phyloP scores from a whole-genome alignment of 2,888 invertebrate species.

The Criorhina ranunculi region DNA sequence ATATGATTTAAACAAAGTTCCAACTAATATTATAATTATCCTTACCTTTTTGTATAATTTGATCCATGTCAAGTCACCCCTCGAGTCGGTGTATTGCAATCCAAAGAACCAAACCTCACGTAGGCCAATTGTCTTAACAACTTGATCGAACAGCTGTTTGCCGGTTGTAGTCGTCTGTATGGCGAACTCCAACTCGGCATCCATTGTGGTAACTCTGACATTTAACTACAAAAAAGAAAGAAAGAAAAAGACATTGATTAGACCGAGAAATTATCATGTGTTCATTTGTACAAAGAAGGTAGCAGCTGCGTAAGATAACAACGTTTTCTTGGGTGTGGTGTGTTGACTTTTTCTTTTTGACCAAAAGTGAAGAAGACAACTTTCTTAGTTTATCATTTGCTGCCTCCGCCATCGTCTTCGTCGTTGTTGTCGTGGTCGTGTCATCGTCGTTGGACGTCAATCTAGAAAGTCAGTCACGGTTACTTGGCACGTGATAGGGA shows the following conservation, averaged over 20 bases:
- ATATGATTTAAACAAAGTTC: neutral
- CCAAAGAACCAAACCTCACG: slow-evolving; percentile 99
- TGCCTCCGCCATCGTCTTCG: too few species aligned
- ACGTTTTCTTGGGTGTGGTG: slow-evolving; percentile 51
- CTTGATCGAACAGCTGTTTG: slow-evolving; percentile 99
- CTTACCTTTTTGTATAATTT: slow-evolving; percentile 99
- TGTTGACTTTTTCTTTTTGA: slow-evolving; percentile 31
- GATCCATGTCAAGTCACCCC: slow-evolving; percentile 99
- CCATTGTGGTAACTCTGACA: slow-evolving; percentile 99
- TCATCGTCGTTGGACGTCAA: slow-evolving; percentile 36
- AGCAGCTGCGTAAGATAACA: neutral
- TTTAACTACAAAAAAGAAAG: slow-evolving; percentile 92
- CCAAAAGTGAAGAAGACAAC: slow-evolving; percentile 47
- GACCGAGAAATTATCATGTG: neutral
- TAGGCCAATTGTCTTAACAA: slow-evolving; percentile 99
- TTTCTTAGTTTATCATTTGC: slow-evolving; percentile 51
- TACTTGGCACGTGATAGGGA: slow-evolving; percentile 78
- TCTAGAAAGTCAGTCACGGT: slow-evolving; percentile 78
- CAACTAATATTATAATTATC: slow-evolving; percentile 23
- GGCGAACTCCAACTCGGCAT: slow-evolving; percentile 99
- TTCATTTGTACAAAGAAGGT: slow-evolving; percentile 3
- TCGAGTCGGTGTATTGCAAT: slow-evolving; percentile 98
- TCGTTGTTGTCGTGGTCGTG: slow-evolving; percentile 8
- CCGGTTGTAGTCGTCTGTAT: slow-evolving; percentile 99
- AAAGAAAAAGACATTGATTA: slow-evolving; percentile 67